Evolutionary conservation across 2,113 vertebrate genomes (phyloP).

Genomic region (Psephotus haematonotus): DNA sequence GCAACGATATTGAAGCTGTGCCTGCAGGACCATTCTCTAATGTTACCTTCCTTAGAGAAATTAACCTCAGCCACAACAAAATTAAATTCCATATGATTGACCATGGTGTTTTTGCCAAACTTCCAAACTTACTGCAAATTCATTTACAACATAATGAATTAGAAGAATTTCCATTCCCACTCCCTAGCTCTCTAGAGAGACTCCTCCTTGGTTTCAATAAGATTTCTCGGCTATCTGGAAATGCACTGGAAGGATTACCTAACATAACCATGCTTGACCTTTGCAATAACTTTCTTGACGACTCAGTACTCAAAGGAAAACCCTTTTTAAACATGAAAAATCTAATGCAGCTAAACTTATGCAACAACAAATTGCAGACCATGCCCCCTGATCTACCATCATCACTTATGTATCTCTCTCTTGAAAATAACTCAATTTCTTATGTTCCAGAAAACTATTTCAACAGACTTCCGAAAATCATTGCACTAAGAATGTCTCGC

Average conservation of each 20-base stretch:
- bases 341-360: constrained; percentile 79
- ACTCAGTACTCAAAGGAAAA: constrained; percentile 69
- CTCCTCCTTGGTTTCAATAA: constrained; percentile 79
- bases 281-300: constrained; percentile 75
- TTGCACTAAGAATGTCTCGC: constrained; percentile 76
- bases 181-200: constrained; percentile 79
- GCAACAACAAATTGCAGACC: constrained; percentile 77
- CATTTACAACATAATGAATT: constrained; percentile 80
- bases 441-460: constrained; percentile 82
- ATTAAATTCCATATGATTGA: constrained; percentile 78
- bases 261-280: constrained; percentile 82
- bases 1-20: constrained; percentile 81
- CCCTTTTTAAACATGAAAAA: constrained; percentile 74
- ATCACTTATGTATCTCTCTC: constrained; percentile 83
- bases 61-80: constrained; percentile 82
- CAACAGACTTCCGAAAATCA: constrained; percentile 73
- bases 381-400: constrained; percentile 76
- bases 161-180: constrained; percentile 78
- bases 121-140: constrained; percentile 76
- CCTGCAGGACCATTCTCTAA: constrained; percentile 75
- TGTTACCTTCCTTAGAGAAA: constrained; percentile 77
- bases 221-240: constrained; percentile 71
- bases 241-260: constrained; percentile 64
- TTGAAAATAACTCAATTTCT: constrained; percentile 82
- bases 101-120: constrained; percentile 73